These are phyloP conservation scores for Pseudoips prasinana DNA, from an alignment of 2,888 invertebrate species.

Conservation along the genomic window DNA sequence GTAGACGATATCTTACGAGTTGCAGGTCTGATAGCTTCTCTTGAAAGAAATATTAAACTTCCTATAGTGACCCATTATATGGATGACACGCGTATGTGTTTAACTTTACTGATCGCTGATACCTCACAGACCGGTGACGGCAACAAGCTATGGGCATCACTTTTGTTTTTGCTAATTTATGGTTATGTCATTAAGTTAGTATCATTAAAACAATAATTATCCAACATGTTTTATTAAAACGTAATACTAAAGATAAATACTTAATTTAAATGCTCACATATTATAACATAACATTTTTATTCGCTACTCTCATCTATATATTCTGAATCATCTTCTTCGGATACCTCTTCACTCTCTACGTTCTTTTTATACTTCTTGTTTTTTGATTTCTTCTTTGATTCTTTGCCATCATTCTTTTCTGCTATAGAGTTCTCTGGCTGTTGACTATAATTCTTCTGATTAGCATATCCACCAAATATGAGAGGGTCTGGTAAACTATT, in stretches of 20 bases:
- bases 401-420: constrained; percentile 3
- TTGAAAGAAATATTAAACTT: too few species aligned
- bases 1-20: too few species aligned
- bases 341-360: constrained; percentile 35
- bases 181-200: too few species aligned
- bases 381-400: constrained; percentile 10
- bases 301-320: constrained; percentile 33
- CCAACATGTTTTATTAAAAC: too few species aligned
- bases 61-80: too few species aligned
- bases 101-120: too few species aligned
- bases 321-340: constrained; percentile 40
- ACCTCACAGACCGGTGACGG: too few species aligned
- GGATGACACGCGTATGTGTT: too few species aligned
- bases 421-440: constrained; percentile 1
- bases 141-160: too few species aligned
- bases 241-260: constrained; percentile 10
- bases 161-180: too few species aligned
- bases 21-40: too few species aligned
- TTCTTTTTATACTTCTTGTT: constrained; percentile 23
- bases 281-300: constrained; percentile 1
- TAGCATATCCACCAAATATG: constrained; percentile 46
- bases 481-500: constrained; percentile 26
- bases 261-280: constrained; percentile 5
- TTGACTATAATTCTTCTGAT: constrained; percentile 40
- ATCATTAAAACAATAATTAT: too few species aligned